Evolutionary conservation across 2,888 invertebrate genomes (phyloP), one percentile per base, ranked within the genome.

Genomic region (Sipha maydis): DNA sequence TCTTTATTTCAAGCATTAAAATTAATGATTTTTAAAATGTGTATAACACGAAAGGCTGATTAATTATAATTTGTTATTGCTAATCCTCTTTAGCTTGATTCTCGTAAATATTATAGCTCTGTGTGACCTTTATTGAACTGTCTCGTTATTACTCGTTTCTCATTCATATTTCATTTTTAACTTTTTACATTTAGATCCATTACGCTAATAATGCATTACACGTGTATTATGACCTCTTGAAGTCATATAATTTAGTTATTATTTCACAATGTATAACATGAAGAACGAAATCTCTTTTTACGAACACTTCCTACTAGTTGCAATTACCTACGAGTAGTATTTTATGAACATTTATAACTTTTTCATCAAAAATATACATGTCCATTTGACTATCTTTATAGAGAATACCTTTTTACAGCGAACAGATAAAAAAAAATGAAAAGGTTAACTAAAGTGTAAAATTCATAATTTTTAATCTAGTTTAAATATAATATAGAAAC

Each of bases 131-230:
- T 25, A 28, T 67, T 77, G 84, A 85, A 76, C 84, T 41, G 76
- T 85, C 76, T 77, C 84, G 41, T 85, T 77, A 85, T 77, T 56
- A 38, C 48, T 67, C 28, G 41, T 61, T 85, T 85, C 76, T 75
- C 67, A 41, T 85, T 85, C 84, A 67, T 85, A 41, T 76, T 85
- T 84, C 84, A 76, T 76, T 34, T 83, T 76, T 56, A 56, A 56
- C 25, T 73, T 19, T 56, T 75, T n/a, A 25, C 11, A 54, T 21
- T 61, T 80, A 76, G 25, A 5, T 61, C 75, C 84, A 61, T 84
- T 61, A 76, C 28, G 56, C 19, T 84, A 76, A 84, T 76, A 84
- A 84, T 25, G 76, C 19, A 41, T 61, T 76, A 38, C 76, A 84
- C 28, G 84, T 84, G 75, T 54, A 83, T 75, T 75, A 75, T 67